Evolutionary conservation across 2,888 invertebrate genomes (phyloP).

Genomic region (Thelaira solivaga): DNA sequence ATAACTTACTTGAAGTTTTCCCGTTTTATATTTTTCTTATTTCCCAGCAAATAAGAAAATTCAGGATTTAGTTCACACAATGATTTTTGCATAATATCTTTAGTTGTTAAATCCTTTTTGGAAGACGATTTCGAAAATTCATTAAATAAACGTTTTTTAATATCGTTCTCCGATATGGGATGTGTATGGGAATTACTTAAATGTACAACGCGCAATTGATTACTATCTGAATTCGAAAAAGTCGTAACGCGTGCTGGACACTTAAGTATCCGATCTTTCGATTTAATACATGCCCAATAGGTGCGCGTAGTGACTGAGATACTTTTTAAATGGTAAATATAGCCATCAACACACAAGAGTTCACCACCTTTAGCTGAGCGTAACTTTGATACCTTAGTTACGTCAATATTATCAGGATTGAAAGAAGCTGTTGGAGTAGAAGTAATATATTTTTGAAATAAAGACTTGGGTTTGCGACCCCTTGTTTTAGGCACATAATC

Average conservation of each 20-base stretch:
- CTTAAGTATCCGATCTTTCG: constrained; percentile 68
- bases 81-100: constrained; percentile 64
- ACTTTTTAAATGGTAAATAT: constrained; percentile 72
- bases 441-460: constrained; percentile 27
- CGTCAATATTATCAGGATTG: constrained; percentile 57
- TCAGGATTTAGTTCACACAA: constrained; percentile 70
- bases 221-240: constrained; percentile 68
- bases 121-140: constrained; percentile 64
- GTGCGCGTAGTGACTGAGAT: constrained; percentile 68
- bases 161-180: constrained; percentile 69
- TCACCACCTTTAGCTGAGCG: constrained; percentile 74
- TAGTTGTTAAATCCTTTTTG: constrained; percentile 20
- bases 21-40: background rate
- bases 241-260: constrained; percentile 73
- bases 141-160: constrained; percentile 71
- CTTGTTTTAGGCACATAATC: constrained; percentile 30
- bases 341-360: constrained; percentile 72
- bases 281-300: constrained; percentile 74
- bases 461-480: constrained; percentile 23
- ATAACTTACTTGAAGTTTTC: constrained; percentile 43
- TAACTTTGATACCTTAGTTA: constrained; percentile 69
- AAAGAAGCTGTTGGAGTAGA: constrained; percentile 32
- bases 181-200: constrained; percentile 71
- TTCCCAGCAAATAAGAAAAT: constrained; percentile 66
- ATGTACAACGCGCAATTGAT: constrained; percentile 68